Evolutionary conservation across 2,888 invertebrate genomes (phyloP), one percentile per base, ranked within the genome.

Genomic region (Neoscelio sp.): DNA sequence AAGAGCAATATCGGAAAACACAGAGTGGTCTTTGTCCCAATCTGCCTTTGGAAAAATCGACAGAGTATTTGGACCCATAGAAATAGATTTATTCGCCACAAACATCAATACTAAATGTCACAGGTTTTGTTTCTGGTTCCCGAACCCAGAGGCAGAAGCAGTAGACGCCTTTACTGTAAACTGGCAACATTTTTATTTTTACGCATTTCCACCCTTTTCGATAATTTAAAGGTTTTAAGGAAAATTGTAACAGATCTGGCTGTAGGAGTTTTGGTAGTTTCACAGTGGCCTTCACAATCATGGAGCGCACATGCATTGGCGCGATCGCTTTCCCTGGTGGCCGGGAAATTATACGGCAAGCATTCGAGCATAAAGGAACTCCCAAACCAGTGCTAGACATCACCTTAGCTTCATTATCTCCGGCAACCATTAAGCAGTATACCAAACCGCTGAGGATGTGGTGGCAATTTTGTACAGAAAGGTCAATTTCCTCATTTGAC

Each of bases 191-290:
- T 13, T 10, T 1, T 17, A 48, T 8, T 52, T 52, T 18, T 52
- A 65, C 12, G 65, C 65, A 0, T 65, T 65, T 17, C 84, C 86
- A 6, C 84, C 85, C 1, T 87, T 87, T 75, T 67, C 79, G 0
- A 10, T 86, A 12, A 77, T 87, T 33, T 79, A 4, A 82, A 74
- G 64, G 67, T 76, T 0, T 30, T 88, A 13, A 58, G 82, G 48
- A 88, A 88, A 77, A 85, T 88, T 23, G 79, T 80, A 13, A 15
- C 20, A 3, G 86, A 88, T 15, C 80, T 80, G 42, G 85, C 86
- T 1, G 20, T 17, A 18, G 81, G 79, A 1, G 74, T 82, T 1
- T 4, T 82, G 5, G 54, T 82, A 8, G 77, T 83, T 5, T 82
- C 82, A 10, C 67, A 80, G 70, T 83, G 82, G 86, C 83, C 83